phyloP scores from a whole-genome alignment of 2,888 invertebrate genomes.

The Ellobium chinense region DNA sequence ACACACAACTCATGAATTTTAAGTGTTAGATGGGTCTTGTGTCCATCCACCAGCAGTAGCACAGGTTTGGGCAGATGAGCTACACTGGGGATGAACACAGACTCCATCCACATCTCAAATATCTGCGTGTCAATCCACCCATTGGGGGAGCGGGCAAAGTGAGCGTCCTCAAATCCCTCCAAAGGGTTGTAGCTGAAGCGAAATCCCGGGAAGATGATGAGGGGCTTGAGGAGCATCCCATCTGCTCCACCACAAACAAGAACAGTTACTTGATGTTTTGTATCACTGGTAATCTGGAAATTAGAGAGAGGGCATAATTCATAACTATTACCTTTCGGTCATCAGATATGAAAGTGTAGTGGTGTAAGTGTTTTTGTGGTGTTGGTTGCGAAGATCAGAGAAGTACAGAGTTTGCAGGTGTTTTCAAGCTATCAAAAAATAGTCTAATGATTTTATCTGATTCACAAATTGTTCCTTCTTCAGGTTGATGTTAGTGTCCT shows the following conservation, averaged over 20 bases:
- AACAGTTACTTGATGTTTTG: background rate
- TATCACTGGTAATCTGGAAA: background rate
- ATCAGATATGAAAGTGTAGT: too few species aligned
- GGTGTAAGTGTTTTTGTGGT: too few species aligned
- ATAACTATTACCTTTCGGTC: too few species aligned
- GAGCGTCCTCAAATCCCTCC: background rate
- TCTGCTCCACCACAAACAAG: background rate
- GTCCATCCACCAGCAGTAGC: slow-evolving; percentile 50
- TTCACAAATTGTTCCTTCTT: too few species aligned
- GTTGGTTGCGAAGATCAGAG: too few species aligned
- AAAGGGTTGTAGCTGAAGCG: background rate
- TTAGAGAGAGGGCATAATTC: too few species aligned
- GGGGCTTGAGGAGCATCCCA: background rate
- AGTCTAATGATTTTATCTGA: too few species aligned
- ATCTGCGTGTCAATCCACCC: slow-evolving; percentile 16
- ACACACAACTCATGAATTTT: slow-evolving; percentile 4
- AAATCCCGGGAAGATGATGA: background rate
- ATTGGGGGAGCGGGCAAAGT: background rate
- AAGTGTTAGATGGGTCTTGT: slow-evolving; percentile 46
- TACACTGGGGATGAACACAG: background rate
- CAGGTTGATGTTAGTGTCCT: too few species aligned
- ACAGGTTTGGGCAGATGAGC: background rate
- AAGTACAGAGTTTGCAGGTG: too few species aligned
- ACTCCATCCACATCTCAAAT: background rate
- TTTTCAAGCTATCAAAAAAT: too few species aligned